These are phyloP conservation scores for Helicoverpa armigera DNA, from an alignment of 1,140 invertebrate genomes.

Conservation along the genomic window DNA sequence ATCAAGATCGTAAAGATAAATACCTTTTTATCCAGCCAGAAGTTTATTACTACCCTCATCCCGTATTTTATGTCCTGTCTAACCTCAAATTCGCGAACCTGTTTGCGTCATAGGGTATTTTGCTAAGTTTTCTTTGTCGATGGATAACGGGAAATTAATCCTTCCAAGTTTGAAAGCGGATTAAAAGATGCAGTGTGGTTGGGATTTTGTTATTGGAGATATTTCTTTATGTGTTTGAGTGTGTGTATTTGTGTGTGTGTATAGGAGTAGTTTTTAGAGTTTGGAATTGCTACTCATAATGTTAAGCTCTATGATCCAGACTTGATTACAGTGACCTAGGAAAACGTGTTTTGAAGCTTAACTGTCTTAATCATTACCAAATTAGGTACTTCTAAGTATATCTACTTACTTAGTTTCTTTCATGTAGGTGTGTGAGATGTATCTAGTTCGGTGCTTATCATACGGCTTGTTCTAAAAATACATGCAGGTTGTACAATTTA, in stretches of 20 bases:
- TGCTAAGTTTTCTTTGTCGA: constrained; percentile 27
- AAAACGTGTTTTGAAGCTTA: no score
- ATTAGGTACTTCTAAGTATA: no score
- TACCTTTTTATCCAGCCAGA: constrained; percentile 33
- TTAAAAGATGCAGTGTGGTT: not conserved
- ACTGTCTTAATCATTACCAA: no score
- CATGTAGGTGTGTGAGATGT: no score
- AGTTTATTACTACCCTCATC: constrained; percentile 29
- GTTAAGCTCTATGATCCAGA: not conserved
- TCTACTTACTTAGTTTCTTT: no score
- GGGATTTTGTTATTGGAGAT: not conserved
- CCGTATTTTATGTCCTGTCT: constrained; percentile 28
- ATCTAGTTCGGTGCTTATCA: no score
- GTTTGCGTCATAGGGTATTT: constrained; percentile 25
- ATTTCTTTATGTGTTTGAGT: no score
- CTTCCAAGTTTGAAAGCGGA: constrained; percentile 1
- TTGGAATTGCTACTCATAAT: not conserved
- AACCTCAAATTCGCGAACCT: constrained; percentile 14
- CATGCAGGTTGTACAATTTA: no score
- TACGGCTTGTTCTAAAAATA: no score
- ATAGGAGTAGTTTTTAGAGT: not conserved
- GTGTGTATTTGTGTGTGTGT: not conserved
- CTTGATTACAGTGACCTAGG: no score
- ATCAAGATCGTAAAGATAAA: constrained; percentile 35
- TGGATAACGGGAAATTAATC: constrained; percentile 18